These are phyloP conservation scores for Scopus umbretta DNA, from an alignment of 2,113 vertebrate genomes.

Conservation along the genomic window DNA sequence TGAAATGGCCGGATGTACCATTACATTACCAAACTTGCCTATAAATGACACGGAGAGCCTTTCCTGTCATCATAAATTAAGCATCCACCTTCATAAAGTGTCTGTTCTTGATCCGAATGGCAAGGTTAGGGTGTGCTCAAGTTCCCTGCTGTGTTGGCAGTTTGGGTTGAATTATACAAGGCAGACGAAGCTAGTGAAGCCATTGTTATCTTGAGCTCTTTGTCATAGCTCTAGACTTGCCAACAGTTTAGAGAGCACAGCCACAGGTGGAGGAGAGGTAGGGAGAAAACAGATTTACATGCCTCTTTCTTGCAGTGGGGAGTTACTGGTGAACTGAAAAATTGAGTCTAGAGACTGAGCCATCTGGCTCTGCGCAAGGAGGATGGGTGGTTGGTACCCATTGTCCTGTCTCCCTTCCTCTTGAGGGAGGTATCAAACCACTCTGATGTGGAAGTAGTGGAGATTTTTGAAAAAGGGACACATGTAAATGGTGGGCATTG, in stretches of 20 bases:
- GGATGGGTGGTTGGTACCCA: neutral
- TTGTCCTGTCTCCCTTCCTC: neutral
- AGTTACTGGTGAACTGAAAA: neutral
- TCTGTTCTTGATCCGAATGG: neutral
- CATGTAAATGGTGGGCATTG: neutral
- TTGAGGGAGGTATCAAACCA: neutral
- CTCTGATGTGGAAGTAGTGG: neutral
- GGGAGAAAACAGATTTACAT: neutral
- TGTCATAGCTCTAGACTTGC: neutral
- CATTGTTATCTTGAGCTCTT: neutral
- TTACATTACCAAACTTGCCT: neutral
- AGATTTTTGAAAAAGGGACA: neutral
- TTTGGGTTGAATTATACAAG: neutral
- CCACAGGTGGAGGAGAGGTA: neutral
- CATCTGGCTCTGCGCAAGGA: neutral
- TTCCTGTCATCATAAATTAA: neutral
- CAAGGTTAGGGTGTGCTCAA: neutral
- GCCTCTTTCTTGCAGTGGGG: neutral
- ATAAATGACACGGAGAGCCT: neutral
- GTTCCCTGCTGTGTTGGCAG: neutral
- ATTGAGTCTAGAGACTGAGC: neutral
- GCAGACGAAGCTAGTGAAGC: neutral
- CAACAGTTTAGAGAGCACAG: neutral
- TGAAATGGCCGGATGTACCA: neutral
- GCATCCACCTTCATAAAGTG: neutral